Evolutionary conservation across 2,888 invertebrate species (phyloP), one percentile per base, ranked within the genome.

Genomic region (Rhingia campestris): DNA sequence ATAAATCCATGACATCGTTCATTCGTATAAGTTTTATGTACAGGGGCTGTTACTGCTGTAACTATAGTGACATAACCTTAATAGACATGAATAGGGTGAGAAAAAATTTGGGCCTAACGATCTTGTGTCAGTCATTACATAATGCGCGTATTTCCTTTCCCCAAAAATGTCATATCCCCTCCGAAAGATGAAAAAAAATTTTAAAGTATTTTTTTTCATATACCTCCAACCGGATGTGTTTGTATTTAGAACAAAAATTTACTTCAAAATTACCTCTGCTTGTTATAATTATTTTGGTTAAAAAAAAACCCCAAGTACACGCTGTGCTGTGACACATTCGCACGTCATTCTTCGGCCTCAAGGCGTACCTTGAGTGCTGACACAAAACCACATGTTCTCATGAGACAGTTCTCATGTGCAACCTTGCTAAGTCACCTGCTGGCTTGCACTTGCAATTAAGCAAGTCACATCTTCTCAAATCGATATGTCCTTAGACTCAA

Each of bases 401-500:
- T 22, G 30, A 56, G 45, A 63, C 30, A 51, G 33, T 61, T 39
- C 45, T 14, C 14, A 37, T 35, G 9, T 63, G 6, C 22, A 64
- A 58, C 56, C 47, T 56, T 14, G 32, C 30, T 12, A 12, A 14
- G n/a, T 32, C 51, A 64, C 54, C 61, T 64, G 45, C 64, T 45
- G 53, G 22, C 33, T 58, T 30, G 67, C 67, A 69, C 33, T 58
- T 74, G 43, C 53, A 51, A 53, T 72, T 63, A 54, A 63, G 12
- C 43, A 45, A 39, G 39, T n/a, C 41, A 54, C 39, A 64, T 73
- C 56, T 66, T 56, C 35, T 22, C 41, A 33, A 43, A 58, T 56
- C 47, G 39, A 56, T 63, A 6, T 64, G 64, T 74, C 73, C 73
- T 74, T 64, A 74, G 47, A 64, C 47, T 64, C 64, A 74, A 74